Conservation (phyloP, 2,113 vertebrate genomes). For the Tympanuchus pallidicinctus region DNA sequence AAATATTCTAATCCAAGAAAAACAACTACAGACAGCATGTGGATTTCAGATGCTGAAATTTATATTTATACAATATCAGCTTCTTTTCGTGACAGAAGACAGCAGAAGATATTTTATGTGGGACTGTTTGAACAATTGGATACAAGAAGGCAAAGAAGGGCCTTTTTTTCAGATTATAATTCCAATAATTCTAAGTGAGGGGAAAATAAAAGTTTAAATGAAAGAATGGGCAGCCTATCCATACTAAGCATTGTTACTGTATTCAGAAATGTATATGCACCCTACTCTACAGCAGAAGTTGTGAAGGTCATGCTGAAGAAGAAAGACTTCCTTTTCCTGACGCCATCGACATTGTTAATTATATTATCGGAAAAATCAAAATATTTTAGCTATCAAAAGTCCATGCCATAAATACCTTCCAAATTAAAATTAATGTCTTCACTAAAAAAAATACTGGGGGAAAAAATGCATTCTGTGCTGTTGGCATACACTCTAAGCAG, state of each 20-base stretch:
- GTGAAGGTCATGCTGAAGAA: not conserved
- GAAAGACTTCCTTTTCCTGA: not conserved
- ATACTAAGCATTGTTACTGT: not conserved
- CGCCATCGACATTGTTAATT: not conserved
- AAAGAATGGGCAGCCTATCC: not conserved
- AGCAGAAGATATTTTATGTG: not conserved
- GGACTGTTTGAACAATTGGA: not conserved
- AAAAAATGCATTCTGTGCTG: not conserved
- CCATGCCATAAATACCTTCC: not conserved
- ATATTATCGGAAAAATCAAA: not conserved
- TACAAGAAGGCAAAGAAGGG: not conserved
- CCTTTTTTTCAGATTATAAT: not conserved
- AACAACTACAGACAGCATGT: not conserved
- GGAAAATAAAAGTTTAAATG: not conserved
- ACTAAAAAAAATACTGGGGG: not conserved
- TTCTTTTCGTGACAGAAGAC: not conserved
- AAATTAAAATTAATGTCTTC: not conserved
- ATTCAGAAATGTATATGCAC: not conserved
- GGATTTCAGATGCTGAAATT: slow-evolving; percentile 10
- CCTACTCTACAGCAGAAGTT: not conserved
- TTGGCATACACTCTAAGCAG: not conserved
- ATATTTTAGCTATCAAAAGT: fast-evolving
- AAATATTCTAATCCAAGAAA: not conserved
- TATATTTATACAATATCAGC: not conserved
- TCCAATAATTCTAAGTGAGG: fast-evolving